Evolutionary conservation across 2,797 vertebrate genomes (phyloP).

Genomic region (Argentina silus): DNA sequence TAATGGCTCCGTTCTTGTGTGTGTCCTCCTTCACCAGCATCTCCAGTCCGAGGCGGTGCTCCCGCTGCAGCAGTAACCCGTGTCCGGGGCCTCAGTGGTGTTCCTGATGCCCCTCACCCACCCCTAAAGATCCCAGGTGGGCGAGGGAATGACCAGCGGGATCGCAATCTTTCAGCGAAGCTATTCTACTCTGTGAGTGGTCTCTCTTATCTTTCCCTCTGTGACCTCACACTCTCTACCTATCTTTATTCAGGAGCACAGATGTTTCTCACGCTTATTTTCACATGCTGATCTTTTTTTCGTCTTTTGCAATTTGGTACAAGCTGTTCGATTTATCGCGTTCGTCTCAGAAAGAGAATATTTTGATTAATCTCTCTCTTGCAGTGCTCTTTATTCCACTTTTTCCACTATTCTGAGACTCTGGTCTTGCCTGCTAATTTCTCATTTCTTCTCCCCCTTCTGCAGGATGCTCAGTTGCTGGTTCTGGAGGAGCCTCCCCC

Average conservation of each 20-base stretch:
- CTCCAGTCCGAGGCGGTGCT: slow-evolving; percentile 85
- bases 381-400: slow-evolving; percentile 2
- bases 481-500: slow-evolving; percentile 91
- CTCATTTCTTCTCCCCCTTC: neutral
- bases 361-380: neutral
- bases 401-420: neutral
- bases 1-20: slow-evolving; percentile 47
- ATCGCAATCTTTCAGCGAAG: slow-evolving; percentile 99
- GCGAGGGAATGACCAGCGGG: slow-evolving; percentile 99
- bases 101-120: slow-evolving; percentile 99
- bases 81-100: slow-evolving; percentile 99
- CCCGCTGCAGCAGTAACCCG: slow-evolving; percentile 95
- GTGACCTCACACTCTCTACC: neutral
- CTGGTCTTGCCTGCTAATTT: neutral
- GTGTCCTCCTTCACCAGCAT: slow-evolving; percentile 41
- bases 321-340: neutral
- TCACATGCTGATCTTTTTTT: neutral
- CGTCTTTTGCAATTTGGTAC: neutral
- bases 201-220: neutral
- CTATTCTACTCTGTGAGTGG: slow-evolving; percentile 94
- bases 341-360: too few species aligned
- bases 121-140: slow-evolving; percentile 99
- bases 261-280: too few species aligned
- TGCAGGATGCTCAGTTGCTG: slow-evolving; percentile 93
- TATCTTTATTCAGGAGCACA: neutral